Conservation (phyloP, 2,888 invertebrate genomes). For the Muscina levida region DNA sequence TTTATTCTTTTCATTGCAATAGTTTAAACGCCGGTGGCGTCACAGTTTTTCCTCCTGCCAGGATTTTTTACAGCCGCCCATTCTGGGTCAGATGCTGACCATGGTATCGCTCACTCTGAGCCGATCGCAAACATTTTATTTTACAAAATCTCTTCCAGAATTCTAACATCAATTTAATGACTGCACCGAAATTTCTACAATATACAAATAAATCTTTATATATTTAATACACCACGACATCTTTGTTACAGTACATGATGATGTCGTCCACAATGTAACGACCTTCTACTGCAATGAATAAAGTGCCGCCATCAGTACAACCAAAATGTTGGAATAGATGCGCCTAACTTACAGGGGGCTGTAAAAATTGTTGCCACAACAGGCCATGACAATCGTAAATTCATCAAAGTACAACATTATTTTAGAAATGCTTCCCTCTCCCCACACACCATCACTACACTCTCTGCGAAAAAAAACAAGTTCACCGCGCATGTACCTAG, state of each 20-base stretch:
- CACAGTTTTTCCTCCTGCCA: no score
- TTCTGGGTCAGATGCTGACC: no score
- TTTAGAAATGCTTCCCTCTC: slow-evolving; percentile 28
- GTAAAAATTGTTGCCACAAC: slow-evolving; percentile 45
- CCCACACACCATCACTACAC: no score
- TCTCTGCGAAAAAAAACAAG: slow-evolving; percentile 5
- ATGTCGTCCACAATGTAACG: slow-evolving; percentile 17
- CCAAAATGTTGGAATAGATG: slow-evolving; percentile 19
- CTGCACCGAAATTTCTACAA: no score
- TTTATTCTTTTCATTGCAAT: no score
- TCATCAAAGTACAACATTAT: slow-evolving; percentile 60
- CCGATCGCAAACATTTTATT: no score
- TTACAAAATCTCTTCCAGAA: no score
- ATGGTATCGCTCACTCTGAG: no score
- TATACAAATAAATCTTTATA: slow-evolving; percentile 58
- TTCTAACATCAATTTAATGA: no score
- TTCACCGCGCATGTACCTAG: slow-evolving; percentile 20
- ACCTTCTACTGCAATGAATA: slow-evolving; percentile 25
- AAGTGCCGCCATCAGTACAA: slow-evolving; percentile 50
- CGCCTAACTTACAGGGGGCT: slow-evolving; percentile 17
- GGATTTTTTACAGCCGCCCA: no score
- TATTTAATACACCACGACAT: slow-evolving; percentile 55
- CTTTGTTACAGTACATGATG: slow-evolving; percentile 40
- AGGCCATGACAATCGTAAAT: slow-evolving; percentile 59
- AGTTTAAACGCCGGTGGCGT: no score